These are phyloP conservation scores for Sinocyclocheilus anshuiensis DNA, from an alignment of 2,113 vertebrate species.

Conservation along the genomic window DNA sequence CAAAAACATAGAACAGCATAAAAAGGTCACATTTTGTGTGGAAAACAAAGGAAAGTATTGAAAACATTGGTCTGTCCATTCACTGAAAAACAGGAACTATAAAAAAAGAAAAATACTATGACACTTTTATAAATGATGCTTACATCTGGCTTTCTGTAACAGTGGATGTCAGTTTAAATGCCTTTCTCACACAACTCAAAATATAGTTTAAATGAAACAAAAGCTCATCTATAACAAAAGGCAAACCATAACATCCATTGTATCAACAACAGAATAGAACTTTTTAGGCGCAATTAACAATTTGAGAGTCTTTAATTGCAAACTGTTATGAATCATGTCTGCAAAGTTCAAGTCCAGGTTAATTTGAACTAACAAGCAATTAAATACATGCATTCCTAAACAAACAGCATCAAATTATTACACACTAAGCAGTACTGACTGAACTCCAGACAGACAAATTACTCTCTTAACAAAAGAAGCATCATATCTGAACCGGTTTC, in stretches of 20 bases:
- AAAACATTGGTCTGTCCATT: not conserved
- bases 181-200: not conserved
- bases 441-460: constrained; percentile 19
- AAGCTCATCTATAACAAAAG: not conserved
- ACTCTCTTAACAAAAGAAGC: constrained; percentile 17
- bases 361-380: not conserved
- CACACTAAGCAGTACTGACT: not conserved
- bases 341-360: constrained; percentile 6
- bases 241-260: not conserved
- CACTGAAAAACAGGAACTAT: not conserved
- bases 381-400: not conserved
- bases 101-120: not conserved
- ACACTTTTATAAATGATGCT: not conserved
- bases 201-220: not conserved
- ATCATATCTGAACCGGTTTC: not conserved
- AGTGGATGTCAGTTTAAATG: not conserved
- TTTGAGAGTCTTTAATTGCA: not conserved
- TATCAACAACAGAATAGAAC: not conserved
- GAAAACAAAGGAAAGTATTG: not conserved
- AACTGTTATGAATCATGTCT: not conserved
- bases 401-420: not conserved
- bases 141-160: not conserved
- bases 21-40: not conserved
- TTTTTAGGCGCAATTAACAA: not conserved
- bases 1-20: not conserved